These are phyloP conservation scores for Typhlomys cinereus DNA, from an alignment of 2,113 vertebrate genomes.

Conservation along the genomic window DNA sequence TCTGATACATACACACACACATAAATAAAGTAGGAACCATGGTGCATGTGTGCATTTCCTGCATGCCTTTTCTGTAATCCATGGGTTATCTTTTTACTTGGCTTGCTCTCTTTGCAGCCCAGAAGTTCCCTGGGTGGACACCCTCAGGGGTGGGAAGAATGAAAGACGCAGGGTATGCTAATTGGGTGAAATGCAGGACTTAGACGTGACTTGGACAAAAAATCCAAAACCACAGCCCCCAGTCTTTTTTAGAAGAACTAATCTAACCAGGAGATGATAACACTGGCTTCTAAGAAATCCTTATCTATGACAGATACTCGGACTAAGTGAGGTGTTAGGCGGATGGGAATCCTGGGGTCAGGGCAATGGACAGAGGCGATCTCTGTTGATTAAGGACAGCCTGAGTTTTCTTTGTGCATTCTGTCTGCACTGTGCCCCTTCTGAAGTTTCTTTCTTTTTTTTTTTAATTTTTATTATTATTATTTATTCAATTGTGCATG, in stretches of 20 bases:
- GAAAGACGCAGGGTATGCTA: background rate
- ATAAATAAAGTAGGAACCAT: background rate
- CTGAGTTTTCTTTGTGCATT: background rate
- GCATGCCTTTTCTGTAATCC: background rate
- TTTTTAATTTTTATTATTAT: no score
- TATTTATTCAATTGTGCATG: no score
- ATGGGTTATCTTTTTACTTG: background rate
- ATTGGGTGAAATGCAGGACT: background rate
- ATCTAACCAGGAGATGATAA: background rate
- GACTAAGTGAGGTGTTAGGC: background rate
- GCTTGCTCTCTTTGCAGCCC: background rate
- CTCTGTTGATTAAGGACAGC: background rate
- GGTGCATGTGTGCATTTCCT: background rate
- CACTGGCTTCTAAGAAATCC: background rate
- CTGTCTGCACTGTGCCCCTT: background rate
- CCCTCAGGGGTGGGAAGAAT: background rate
- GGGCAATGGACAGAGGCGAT: background rate
- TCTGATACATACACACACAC: no score
- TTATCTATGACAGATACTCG: background rate
- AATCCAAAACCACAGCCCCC: background rate
- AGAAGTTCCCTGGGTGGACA: background rate
- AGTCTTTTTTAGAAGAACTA: background rate
- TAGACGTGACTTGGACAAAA: background rate
- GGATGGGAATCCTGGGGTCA: background rate
- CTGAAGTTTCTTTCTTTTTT: no score